phyloP scores from a whole-genome alignment of 2,888 invertebrate species.

The Trachelus troglodyta region DNA sequence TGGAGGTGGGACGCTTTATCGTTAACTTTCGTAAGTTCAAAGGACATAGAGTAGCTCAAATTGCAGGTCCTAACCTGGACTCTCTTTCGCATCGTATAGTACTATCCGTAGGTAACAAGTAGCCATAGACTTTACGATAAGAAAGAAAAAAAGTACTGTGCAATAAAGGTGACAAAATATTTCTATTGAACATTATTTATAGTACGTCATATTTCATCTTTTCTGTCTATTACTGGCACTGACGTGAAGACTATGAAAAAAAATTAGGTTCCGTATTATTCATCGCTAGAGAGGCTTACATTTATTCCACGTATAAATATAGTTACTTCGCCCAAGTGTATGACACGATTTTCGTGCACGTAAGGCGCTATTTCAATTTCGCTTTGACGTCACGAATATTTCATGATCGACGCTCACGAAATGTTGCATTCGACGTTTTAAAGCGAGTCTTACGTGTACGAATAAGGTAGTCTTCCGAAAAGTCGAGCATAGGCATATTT shows the following conservation, averaged over 20 bases:
- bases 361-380: background rate
- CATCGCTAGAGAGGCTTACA: background rate
- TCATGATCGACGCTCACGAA: background rate
- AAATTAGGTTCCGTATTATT: background rate
- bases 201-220: constrained; percentile 43
- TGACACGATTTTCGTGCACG: background rate
- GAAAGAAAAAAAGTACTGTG: constrained; percentile 49
- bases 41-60: background rate
- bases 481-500: background rate
- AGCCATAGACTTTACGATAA: constrained; percentile 61
- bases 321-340: background rate
- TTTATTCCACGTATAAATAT: background rate
- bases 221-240: background rate
- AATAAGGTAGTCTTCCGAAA: background rate
- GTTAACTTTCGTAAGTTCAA: background rate
- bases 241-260: background rate
- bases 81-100: background rate
- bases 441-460: background rate
- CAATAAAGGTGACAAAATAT: constrained; percentile 64
- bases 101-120: constrained; percentile 15
- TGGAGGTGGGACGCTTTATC: background rate
- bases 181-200: constrained; percentile 58
- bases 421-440: background rate
- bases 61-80: background rate
- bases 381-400: background rate